Conservation (phyloP, 2,113 vertebrate species). For the Philantomba maxwellii region DNA sequence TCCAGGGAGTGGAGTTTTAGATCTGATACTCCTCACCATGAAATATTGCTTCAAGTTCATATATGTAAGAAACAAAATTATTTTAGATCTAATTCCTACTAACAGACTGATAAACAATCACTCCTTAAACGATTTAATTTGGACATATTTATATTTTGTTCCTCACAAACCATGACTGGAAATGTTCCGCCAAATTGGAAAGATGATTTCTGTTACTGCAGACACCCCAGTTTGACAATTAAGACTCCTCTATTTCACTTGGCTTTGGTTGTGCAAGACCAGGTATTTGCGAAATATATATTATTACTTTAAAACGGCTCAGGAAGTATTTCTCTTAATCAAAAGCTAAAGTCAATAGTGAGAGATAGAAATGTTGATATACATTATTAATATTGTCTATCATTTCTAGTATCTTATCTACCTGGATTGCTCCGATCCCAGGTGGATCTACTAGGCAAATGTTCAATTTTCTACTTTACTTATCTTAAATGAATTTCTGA, state of each 20-base stretch:
- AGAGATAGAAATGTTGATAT: background rate
- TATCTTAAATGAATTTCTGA: background rate
- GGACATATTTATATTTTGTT: background rate
- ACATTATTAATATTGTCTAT: background rate
- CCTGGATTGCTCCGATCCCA: background rate
- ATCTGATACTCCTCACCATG: background rate
- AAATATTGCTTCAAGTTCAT: background rate
- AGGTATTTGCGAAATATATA: background rate
- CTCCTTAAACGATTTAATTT: slow-evolving; percentile 32
- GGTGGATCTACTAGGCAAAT: background rate
- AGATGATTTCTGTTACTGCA: background rate
- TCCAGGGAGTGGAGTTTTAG: background rate
- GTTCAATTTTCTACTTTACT: background rate
- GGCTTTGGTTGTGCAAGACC: background rate
- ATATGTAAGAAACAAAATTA: background rate
- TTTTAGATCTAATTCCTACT: background rate
- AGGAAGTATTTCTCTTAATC: background rate
- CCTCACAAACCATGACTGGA: background rate
- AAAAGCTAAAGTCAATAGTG: background rate
- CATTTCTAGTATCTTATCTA: background rate
- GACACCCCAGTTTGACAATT: background rate
- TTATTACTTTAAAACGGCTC: background rate
- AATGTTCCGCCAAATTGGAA: background rate
- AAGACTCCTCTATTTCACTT: background rate
- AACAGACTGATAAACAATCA: background rate